These are phyloP conservation scores for Perizoma affinitatum DNA, from an alignment of 2,888 invertebrate genomes.

Conservation along the genomic window DNA sequence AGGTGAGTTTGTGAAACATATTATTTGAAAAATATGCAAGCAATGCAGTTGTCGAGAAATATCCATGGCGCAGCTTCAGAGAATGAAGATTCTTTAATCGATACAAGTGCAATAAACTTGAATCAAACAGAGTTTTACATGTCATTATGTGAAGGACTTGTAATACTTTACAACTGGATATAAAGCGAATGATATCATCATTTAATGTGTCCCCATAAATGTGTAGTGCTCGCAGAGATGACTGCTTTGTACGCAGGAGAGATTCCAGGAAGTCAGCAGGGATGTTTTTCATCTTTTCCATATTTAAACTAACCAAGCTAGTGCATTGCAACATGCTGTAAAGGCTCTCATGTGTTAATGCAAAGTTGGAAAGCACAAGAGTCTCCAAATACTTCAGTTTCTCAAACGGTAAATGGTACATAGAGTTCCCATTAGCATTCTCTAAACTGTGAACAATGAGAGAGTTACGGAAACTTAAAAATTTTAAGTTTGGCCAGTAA, in stretches of 20 bases:
- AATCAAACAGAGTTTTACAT: conserved; percentile 80
- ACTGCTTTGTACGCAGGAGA: conserved; percentile 70
- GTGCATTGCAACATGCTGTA: conserved; percentile 78
- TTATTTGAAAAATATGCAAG: conserved; percentile 78
- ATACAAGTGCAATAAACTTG: conserved; percentile 75
- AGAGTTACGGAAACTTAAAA: conserved; percentile 80
- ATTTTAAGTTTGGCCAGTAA: conserved; percentile 78
- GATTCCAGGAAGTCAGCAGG: conserved; percentile 78
- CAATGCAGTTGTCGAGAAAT: conserved; percentile 78
- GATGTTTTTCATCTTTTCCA: conserved; percentile 83
- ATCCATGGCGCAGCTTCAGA: conserved; percentile 79
- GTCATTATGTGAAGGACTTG: conserved; percentile 80
- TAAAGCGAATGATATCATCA: conserved; percentile 75
- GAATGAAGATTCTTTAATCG: conserved; percentile 75
- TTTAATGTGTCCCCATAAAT: conserved; percentile 81
- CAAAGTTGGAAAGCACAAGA: conserved; percentile 78
- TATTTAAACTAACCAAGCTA: conserved; percentile 77
- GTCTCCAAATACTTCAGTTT: conserved; percentile 74
- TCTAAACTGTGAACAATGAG: conserved; percentile 76
- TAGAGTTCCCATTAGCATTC: conserved; percentile 77
- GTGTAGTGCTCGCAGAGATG: conserved; percentile 69
- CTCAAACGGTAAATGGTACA: conserved; percentile 79
- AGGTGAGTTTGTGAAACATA: conserved; percentile 74
- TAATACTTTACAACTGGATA: conserved; percentile 72
- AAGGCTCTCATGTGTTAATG: conserved; percentile 74